A percentile compares a stretch with the other conserved stretches of the same genome.
Evolutionary conservation across 2,113 vertebrate species (phyloP).

Genomic region (Lophochroa leadbeateri): DNA sequence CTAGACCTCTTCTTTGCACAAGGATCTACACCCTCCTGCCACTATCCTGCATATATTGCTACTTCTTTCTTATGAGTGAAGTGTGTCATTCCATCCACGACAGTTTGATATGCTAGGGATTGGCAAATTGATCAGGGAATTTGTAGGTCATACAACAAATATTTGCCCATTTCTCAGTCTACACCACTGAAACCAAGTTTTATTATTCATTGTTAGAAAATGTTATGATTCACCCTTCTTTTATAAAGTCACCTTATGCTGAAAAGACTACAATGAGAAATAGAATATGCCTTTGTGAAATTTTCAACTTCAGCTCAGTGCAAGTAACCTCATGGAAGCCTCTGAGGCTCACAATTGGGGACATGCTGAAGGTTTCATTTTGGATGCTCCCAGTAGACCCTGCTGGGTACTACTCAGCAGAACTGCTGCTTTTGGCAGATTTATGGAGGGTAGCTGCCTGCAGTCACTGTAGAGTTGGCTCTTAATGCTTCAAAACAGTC

Average conservation of each 20-base stretch:
- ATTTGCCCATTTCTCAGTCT: background rate
- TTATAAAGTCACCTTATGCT: background rate
- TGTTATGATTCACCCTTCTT: accelerated
- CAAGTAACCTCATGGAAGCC: background rate
- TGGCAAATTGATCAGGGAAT: background rate
- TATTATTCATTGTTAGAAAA: background rate
- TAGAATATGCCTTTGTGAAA: background rate
- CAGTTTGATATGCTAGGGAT: background rate
- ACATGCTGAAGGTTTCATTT: background rate
- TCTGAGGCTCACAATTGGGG: background rate
- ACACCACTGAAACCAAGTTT: background rate
- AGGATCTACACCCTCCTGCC: too few species aligned
- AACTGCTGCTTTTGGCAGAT: background rate
- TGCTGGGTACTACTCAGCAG: background rate
- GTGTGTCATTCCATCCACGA: background rate
- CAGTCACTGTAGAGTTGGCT: background rate
- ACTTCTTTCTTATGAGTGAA: background rate
- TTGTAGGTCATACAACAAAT: background rate
- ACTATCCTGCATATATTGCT: background rate
- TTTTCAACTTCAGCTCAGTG: background rate
- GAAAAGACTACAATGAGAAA: accelerated
- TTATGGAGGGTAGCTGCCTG: background rate
- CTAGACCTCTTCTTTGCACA: too few species aligned
- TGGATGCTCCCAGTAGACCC: background rate
- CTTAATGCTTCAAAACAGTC: background rate